A percentile compares a stretch with the other conserved stretches of the same genome.
Conservation (phyloP, 1,140 invertebrate species). For the Neelides sp. region DNA sequence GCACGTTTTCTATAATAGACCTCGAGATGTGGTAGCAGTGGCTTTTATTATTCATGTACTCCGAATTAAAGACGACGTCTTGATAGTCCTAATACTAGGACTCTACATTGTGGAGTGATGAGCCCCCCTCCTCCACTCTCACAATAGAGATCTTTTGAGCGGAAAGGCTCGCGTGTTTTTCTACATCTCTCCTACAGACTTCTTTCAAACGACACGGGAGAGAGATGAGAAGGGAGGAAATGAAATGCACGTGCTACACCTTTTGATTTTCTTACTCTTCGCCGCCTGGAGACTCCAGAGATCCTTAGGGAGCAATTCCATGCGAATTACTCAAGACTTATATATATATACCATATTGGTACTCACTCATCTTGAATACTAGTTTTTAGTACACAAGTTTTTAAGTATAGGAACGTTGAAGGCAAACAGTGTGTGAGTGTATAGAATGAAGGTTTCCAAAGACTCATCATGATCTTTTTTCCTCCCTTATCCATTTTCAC, state of each 20-base stretch:
- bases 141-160: constrained; percentile 11
- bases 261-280: not conserved
- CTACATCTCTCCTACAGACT: constrained; percentile 7
- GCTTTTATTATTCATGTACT: too few species aligned
- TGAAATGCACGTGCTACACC: constrained; percentile 18
- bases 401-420: too few species aligned
- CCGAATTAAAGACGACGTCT: not conserved
- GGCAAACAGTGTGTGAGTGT: too few species aligned
- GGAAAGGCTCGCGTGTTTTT: constrained; percentile 9
- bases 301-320: too few species aligned
- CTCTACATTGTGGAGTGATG: too few species aligned
- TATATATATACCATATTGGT: too few species aligned
- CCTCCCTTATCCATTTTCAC: not conserved
- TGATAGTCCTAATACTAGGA: not conserved
- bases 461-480: not conserved
- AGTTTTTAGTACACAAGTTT: too few species aligned
- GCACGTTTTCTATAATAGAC: too few species aligned
- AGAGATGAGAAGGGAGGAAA: not conserved
- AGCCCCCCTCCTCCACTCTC: too few species aligned
- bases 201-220: constrained; percentile 1
- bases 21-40: too few species aligned
- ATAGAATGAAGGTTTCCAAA: too few species aligned
- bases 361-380: too few species aligned
- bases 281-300: constrained; percentile 1
- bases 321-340: constrained; percentile 9